These are phyloP conservation scores for Philereme transversata DNA, from an alignment of 2,888 invertebrate species.

Conservation along the genomic window DNA sequence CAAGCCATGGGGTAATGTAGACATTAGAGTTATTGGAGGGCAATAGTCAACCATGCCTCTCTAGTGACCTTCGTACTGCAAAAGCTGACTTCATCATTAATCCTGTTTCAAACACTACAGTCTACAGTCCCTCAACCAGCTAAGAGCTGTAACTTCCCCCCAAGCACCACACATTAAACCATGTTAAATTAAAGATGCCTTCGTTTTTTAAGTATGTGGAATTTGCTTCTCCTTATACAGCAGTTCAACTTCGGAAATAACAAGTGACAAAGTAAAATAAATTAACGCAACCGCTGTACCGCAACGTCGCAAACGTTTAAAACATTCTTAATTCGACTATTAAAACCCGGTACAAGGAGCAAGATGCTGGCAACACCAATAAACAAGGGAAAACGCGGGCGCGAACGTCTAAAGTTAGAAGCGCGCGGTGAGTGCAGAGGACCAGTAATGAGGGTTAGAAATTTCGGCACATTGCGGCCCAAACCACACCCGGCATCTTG, in stretches of 20 bases:
- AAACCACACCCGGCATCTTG: conserved; percentile 81
- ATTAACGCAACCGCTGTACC: conserved; percentile 46
- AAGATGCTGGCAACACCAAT: conserved; percentile 78
- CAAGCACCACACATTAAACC: no score
- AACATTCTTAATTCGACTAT: conserved; percentile 77
- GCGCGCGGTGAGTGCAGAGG: conserved; percentile 80
- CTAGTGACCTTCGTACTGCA: no score
- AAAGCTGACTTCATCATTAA: no score
- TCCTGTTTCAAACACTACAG: no score
- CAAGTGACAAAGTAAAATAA: conserved; percentile 50
- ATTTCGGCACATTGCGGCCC: conserved; percentile 81
- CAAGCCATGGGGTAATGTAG: no score
- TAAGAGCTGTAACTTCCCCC: no score
- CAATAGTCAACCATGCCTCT: no score
- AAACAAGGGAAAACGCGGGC: conserved; percentile 77
- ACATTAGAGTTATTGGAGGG: no score
- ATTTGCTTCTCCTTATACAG: conserved; percentile 2
- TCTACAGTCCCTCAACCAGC: no score
- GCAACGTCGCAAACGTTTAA: conserved; percentile 55
- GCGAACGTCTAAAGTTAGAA: conserved; percentile 75
- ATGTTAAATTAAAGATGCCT: no score
- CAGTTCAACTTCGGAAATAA: conserved; percentile 17
- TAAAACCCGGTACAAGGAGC: conserved; percentile 73
- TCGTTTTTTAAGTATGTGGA: no score
- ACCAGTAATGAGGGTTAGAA: conserved; percentile 82